These are phyloP conservation scores for Egretta garzetta DNA, from an alignment of 2,113 vertebrate species.

Conservation along the genomic window DNA sequence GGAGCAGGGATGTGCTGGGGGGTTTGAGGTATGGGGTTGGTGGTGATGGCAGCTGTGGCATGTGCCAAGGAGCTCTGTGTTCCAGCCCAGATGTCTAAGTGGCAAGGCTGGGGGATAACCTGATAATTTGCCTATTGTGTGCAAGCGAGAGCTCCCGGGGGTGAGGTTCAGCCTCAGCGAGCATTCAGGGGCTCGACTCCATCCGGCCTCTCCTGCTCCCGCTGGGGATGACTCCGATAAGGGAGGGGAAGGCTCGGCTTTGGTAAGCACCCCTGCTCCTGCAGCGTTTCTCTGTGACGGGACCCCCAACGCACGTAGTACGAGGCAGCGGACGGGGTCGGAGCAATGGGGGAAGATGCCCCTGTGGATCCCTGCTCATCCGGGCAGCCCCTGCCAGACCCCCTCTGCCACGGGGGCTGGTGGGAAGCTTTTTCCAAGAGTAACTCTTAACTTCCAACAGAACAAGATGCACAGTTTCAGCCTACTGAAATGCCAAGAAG, in stretches of 20 bases:
- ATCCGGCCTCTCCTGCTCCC: background rate
- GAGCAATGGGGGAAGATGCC: background rate
- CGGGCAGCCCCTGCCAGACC: background rate
- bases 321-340: background rate
- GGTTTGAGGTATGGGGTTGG: no score
- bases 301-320: background rate
- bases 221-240: background rate
- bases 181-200: background rate
- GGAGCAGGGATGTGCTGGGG: no score
- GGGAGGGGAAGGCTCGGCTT: background rate
- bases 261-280: background rate
- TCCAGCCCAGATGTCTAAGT: background rate
- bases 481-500: background rate
- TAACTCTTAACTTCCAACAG: background rate
- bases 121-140: background rate
- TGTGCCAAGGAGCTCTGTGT: background rate
- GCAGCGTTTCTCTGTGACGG: constrained; percentile 14
- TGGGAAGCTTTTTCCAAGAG: background rate
- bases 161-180: background rate
- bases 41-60: background rate
- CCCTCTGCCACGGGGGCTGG: background rate
- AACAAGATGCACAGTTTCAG: background rate
- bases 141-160: background rate
- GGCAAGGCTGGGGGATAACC: background rate
- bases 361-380: background rate